Conservation (phyloP, 2,113 vertebrate genomes). For the Nerophis ophidion region DNA sequence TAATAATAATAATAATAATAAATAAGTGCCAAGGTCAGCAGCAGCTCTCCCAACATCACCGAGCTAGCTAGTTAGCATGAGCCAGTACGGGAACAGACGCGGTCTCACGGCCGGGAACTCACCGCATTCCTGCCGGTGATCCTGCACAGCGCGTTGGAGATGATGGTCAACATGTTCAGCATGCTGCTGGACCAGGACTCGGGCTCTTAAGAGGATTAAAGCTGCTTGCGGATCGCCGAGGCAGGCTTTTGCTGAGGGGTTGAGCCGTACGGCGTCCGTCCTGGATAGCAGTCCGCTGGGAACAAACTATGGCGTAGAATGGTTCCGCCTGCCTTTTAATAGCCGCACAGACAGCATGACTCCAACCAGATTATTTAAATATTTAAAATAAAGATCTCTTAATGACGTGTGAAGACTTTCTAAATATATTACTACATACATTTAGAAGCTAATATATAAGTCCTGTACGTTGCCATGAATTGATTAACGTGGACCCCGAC, state of each 20-base stretch:
- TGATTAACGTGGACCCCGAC: too few species aligned
- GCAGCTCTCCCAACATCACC: neutral
- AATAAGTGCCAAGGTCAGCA: neutral
- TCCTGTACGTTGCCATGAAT: too few species aligned
- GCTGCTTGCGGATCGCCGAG: too few species aligned
- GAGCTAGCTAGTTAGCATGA: slow-evolving; percentile 15
- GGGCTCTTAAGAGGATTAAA: slow-evolving; percentile 16
- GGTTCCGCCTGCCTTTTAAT: slow-evolving; percentile 11
- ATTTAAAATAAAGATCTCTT: too few species aligned
- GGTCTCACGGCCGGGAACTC: slow-evolving; percentile 29
- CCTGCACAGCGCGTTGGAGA: slow-evolving; percentile 77
- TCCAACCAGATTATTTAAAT: too few species aligned
- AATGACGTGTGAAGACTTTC: too few species aligned
- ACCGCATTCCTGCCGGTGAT: slow-evolving; percentile 69
- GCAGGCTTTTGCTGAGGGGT: neutral
- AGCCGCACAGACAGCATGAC: too few species aligned
- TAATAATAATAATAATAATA: too few species aligned
- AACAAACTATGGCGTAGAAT: accelerated
- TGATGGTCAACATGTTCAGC: slow-evolving; percentile 82
- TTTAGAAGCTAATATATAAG: too few species aligned
- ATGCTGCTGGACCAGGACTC: slow-evolving; percentile 51
- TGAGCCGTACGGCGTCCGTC: slow-evolving; percentile 20
- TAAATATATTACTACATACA: too few species aligned
- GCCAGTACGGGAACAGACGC: neutral
- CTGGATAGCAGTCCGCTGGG: neutral